A percentile compares a stretch with the other conserved stretches of the same genome.
Conservation (phyloP, 1,140 invertebrate genomes). For the Kradibia gibbosae region DNA sequence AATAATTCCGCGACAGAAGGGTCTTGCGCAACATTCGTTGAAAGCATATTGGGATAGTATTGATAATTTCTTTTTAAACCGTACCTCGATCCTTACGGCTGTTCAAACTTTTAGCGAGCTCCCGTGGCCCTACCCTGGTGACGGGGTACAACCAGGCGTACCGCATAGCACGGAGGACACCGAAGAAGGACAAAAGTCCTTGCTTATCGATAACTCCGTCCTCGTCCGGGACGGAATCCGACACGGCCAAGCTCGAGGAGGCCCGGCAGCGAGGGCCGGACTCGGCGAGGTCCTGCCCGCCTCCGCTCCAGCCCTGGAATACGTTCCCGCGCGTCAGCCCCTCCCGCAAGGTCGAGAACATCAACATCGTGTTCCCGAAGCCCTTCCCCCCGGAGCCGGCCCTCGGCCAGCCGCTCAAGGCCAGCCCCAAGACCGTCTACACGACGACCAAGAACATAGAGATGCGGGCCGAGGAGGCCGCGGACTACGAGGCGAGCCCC, state of each 20-base stretch:
- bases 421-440: neutral
- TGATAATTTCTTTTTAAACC: too few relatives aligned
- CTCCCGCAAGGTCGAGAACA: constrained; percentile 55
- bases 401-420: neutral
- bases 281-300: neutral
- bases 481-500: neutral
- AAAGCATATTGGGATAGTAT: too few relatives aligned
- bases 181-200: neutral
- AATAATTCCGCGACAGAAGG: too few relatives aligned
- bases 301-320: constrained; percentile 16
- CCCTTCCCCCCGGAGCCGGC: neutral
- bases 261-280: neutral
- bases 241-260: neutral
- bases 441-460: constrained; percentile 27
- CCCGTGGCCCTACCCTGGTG: neutral
- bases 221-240: constrained; percentile 1
- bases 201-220: neutral
- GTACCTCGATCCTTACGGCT: too few relatives aligned
- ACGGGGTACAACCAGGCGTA: neutral
- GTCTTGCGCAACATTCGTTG: too few relatives aligned
- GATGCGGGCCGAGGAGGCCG: neutral
- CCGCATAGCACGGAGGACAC: neutral
- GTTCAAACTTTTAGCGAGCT: neutral
- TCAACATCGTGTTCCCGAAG: constrained; percentile 54
- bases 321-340: constrained; percentile 55